Percentiles rank a stretch among this genome's conserved stretches.
phyloP scores from a whole-genome alignment of 1,140 invertebrate genomes.

The Diorhabda sublineata region DNA sequence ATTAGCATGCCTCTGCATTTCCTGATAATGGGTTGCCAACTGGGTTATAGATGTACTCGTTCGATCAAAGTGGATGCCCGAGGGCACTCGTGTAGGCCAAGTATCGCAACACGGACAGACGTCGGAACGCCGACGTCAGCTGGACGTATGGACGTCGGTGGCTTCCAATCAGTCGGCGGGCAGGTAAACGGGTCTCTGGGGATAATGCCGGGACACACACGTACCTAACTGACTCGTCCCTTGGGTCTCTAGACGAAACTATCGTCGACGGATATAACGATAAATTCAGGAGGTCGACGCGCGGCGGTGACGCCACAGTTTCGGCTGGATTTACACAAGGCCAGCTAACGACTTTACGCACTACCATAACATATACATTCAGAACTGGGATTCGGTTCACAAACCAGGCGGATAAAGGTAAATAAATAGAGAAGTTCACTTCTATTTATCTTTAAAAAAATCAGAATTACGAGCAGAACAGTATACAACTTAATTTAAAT shows the following conservation, averaged over 20 bases:
- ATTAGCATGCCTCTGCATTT: too few species aligned
- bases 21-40: too few species aligned
- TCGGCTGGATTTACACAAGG: constrained; percentile 13
- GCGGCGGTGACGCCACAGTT: constrained; percentile 3
- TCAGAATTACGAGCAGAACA: too few species aligned
- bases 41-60: too few species aligned
- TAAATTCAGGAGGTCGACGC: constrained; percentile 34
- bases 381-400: constrained; percentile 14
- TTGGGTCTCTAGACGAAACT: constrained; percentile 32
- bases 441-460: not conserved
- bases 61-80: too few species aligned
- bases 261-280: constrained; percentile 40
- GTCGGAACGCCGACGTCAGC: not conserved
- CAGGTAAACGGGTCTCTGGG: constrained; percentile 44
- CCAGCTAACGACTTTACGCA: constrained; percentile 36
- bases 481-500: too few species aligned
- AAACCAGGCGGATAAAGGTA: constrained; percentile 23
- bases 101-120: constrained; percentile 7
- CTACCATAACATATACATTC: constrained; percentile 31
- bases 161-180: constrained; percentile 45
- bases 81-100: not conserved
- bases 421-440: constrained; percentile 19
- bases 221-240: constrained; percentile 46
- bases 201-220: constrained; percentile 33
- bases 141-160: constrained; percentile 15